Conservation (phyloP, 2,797 vertebrate species). For the Aselliscus stoliczkanus region DNA sequence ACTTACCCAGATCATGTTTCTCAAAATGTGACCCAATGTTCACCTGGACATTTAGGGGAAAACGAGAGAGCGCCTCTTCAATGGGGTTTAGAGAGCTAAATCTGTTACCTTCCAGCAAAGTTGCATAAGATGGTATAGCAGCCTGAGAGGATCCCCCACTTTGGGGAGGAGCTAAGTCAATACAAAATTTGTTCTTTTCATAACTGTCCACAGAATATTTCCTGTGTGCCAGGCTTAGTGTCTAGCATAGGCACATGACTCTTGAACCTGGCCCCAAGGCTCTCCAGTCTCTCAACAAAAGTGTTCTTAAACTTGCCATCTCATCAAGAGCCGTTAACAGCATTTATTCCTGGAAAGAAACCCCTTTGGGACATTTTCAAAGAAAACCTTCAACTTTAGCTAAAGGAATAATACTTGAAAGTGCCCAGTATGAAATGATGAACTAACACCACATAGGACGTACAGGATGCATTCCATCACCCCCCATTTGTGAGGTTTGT, state of each 20-base stretch:
- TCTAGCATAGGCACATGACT: background rate
- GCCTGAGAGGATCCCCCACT: background rate
- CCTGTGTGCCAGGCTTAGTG: background rate
- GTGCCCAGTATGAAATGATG: background rate
- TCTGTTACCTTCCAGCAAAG: background rate
- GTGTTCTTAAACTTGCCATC: background rate
- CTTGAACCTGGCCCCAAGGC: background rate
- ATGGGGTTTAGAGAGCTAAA: background rate
- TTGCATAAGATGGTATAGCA: background rate
- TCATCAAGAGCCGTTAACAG: background rate
- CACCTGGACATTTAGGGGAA: background rate
- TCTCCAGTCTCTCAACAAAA: background rate
- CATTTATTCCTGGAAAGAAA: slow-evolving; percentile 29
- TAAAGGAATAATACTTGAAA: slow-evolving; percentile 4
- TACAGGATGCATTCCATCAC: background rate
- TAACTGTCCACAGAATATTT: background rate
- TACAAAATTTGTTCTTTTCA: background rate
- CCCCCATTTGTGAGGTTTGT: background rate
- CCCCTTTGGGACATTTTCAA: background rate
- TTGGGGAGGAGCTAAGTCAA: background rate
- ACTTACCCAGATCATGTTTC: background rate
- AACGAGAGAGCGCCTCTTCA: background rate
- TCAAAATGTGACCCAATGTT: slow-evolving; percentile 15
- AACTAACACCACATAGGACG: background rate
- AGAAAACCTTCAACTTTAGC: slow-evolving; percentile 19